phyloP scores from a whole-genome alignment of 2,888 invertebrate species.

The Pheosia tremula region DNA sequence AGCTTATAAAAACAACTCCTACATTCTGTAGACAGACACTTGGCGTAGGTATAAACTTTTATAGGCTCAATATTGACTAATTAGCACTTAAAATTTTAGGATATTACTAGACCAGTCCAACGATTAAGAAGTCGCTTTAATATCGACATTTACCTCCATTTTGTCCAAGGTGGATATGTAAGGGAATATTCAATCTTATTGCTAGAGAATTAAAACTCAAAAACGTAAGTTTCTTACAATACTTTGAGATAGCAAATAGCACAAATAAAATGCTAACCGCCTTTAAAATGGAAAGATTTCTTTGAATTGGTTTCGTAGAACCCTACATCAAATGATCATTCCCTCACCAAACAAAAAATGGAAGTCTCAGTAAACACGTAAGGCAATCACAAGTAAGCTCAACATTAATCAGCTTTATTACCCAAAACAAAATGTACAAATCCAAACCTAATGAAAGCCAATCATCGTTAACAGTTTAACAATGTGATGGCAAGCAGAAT shows the following conservation, averaged over 20 bases:
- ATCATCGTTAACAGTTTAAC: conserved; percentile 64
- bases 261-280: too few relatives aligned
- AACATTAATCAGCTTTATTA: conserved; percentile 28
- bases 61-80: conserved; percentile 11
- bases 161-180: neutral
- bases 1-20: neutral
- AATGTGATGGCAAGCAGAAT: conserved; percentile 88
- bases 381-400: conserved; percentile 20
- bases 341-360: conserved; percentile 26
- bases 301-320: conserved; percentile 2
- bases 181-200: neutral
- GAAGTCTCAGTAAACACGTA: conserved; percentile 50
- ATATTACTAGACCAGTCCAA: neutral
- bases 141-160: neutral
- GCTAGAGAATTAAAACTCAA: neutral
- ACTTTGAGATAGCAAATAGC: too few relatives aligned
- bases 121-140: neutral
- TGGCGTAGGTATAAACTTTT: neutral
- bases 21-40: neutral
- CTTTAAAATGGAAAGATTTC: neutral
- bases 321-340: conserved; percentile 21
- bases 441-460: conserved; percentile 45
- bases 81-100: conserved; percentile 1
- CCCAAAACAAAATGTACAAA: conserved; percentile 40
- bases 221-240: too few relatives aligned